Evolutionary conservation across 2,797 vertebrate genomes (phyloP).

Genomic region (Smutsia gigantea): DNA sequence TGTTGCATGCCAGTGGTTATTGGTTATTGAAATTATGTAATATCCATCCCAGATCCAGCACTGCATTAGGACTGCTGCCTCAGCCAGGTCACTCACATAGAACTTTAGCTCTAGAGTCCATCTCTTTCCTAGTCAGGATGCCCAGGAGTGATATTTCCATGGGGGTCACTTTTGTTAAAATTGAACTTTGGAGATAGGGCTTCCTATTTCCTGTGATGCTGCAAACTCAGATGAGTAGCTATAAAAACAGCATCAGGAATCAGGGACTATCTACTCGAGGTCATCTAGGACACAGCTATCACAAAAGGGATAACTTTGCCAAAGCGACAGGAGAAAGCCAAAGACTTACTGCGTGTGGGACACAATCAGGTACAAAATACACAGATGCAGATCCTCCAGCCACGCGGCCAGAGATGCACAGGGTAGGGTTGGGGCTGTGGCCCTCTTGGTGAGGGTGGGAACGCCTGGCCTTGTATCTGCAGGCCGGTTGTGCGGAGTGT

Average conservation of each 20-base stretch:
- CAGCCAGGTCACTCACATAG: neutral
- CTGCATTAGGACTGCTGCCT: neutral
- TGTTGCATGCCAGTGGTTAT: neutral
- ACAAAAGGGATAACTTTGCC: neutral
- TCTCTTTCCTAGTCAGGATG: neutral
- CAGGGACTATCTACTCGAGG: neutral
- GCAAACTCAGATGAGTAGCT: conserved; percentile 4
- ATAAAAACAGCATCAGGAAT: conserved; percentile 18
- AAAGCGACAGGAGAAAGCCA: neutral
- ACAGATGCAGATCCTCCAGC: neutral
- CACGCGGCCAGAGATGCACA: neutral
- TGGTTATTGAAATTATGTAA: neutral
- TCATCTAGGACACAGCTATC: neutral
- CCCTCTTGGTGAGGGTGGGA: neutral
- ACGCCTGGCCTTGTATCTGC: neutral
- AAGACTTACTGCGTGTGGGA: neutral
- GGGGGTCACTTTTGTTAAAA: neutral
- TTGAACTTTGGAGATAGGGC: neutral
- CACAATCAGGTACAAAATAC: neutral
- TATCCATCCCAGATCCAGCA: neutral
- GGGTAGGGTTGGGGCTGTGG: accelerated
- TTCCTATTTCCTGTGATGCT: neutral
- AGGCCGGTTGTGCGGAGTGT: neutral
- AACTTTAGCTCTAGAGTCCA: neutral
- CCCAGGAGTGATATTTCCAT: neutral